These are phyloP conservation scores for Chrysina gloriosa DNA, from an alignment of 2,888 invertebrate genomes.

Conservation along the genomic window DNA sequence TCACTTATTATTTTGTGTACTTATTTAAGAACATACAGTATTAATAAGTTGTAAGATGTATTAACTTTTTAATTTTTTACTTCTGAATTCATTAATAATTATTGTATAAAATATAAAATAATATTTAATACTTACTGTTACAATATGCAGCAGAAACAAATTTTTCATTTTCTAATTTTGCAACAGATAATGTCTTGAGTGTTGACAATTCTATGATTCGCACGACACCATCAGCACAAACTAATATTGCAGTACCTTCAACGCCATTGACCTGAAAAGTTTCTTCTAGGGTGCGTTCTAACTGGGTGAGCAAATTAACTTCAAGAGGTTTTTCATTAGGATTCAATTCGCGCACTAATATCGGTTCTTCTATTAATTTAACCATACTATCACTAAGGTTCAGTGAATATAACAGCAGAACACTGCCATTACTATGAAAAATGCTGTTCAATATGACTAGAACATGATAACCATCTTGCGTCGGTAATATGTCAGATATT, in stretches of 20 bases:
- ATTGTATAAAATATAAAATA: background rate
- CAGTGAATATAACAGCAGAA: constrained; percentile 70
- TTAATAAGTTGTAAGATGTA: too few relatives aligned
- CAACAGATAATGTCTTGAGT: constrained; percentile 76
- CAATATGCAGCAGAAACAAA: constrained; percentile 89
- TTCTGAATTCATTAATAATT: too few relatives aligned
- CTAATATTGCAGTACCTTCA: constrained; percentile 76
- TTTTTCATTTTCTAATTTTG: constrained; percentile 75
- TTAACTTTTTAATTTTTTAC: too few relatives aligned
- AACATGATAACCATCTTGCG: constrained; percentile 76
- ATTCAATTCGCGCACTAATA: constrained; percentile 71
- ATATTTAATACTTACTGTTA: constrained; percentile 71
- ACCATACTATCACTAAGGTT: constrained; percentile 67
- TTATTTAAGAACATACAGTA: too few relatives aligned
- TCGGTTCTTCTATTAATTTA: constrained; percentile 71
- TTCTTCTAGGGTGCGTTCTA: constrained; percentile 56
- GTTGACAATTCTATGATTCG: constrained; percentile 79
- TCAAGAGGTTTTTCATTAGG: constrained; percentile 77
- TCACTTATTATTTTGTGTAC: too few relatives aligned
- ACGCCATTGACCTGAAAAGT: constrained; percentile 53
- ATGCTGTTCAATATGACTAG: constrained; percentile 69
- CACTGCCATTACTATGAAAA: constrained; percentile 59
- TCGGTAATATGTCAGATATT: constrained; percentile 75
- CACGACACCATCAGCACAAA: constrained; percentile 80
- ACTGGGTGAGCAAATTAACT: constrained; percentile 74